phyloP scores from a whole-genome alignment of 2,797 vertebrate genomes.

The Pelodytes ibericus region DNA sequence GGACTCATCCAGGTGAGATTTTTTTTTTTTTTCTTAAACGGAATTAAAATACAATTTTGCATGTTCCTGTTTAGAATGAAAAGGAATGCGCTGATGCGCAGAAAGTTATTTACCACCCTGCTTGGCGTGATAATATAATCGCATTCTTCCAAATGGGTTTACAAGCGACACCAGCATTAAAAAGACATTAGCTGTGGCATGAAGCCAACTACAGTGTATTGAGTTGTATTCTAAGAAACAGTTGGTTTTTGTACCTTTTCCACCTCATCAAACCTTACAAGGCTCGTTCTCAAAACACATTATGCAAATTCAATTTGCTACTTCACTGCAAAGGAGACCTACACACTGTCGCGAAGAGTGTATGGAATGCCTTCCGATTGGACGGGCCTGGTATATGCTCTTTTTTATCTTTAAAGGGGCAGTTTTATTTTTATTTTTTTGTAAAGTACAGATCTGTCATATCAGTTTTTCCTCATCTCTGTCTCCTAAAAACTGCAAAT shows the following conservation, averaged over 20 bases:
- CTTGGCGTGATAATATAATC: constrained; percentile 62
- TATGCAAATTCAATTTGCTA: constrained; percentile 88
- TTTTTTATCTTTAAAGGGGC: background rate
- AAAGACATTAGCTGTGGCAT: constrained; percentile 84
- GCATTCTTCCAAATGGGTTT: constrained; percentile 69
- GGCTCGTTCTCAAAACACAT: constrained; percentile 78
- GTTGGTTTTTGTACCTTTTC: constrained; percentile 77
- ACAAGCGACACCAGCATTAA: constrained; percentile 78
- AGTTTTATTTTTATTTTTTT: no score
- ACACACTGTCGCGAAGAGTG: constrained; percentile 65
- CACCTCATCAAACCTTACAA: constrained; percentile 83
- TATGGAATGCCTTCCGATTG: constrained; percentile 56
- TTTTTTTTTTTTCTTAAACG: background rate
- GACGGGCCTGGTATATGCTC: constrained; percentile 39
- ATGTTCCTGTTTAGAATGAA: constrained; percentile 58
- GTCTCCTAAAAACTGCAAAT: no score
- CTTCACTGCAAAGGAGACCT: constrained; percentile 73
- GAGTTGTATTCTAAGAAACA: constrained; percentile 77
- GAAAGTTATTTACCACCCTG: constrained; percentile 68
- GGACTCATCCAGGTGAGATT: background rate
- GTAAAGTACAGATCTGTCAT: no score
- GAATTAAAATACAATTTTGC: constrained; percentile 37
- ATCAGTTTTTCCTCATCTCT: no score
- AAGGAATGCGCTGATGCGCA: constrained; percentile 58
- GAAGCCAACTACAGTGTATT: constrained; percentile 73